Evolutionary conservation across 1,140 invertebrate species (phyloP).

Genomic region (Arion vulgaris): DNA sequence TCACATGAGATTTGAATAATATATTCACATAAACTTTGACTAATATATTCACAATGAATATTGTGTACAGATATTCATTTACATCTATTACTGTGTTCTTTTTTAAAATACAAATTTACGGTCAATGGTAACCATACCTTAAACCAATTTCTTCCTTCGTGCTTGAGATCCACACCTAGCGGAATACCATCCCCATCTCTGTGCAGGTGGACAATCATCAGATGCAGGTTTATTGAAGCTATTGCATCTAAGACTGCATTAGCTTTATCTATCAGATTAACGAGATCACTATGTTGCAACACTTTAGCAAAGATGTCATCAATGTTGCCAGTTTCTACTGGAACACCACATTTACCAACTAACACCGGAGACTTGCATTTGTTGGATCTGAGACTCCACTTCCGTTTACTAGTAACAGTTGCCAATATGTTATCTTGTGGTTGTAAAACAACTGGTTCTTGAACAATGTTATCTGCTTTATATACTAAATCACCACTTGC

Average conservation of each 20-base stretch:
- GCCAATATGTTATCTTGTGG: not conserved
- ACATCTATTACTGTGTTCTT: too few species aligned
- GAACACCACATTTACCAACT: not conserved
- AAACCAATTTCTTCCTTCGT: constrained; percentile 7
- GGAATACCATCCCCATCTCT: not conserved
- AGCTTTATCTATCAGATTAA: not conserved
- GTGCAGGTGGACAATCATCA: not conserved
- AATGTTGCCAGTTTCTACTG: not conserved
- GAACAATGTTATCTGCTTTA: not conserved
- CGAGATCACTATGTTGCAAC: not conserved
- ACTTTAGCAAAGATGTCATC: not conserved
- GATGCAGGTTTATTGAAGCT: not conserved
- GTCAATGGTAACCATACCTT: too few species aligned
- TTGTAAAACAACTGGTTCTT: not conserved
- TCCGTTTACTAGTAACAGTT: not conserved
- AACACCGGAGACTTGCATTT: not conserved
- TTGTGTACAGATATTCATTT: too few species aligned
- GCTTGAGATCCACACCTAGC: not conserved
- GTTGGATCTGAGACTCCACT: constrained; percentile 18
- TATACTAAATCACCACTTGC: not conserved
- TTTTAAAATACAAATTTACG: too few species aligned
- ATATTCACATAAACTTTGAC: too few species aligned
- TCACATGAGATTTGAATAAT: too few species aligned
- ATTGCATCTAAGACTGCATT: constrained; percentile 4
- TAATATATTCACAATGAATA: too few species aligned